Percentiles rank a stretch among this genome's conserved stretches.
Conservation (phyloP, 2,113 vertebrate species). For the zebrafish (Danio rerio) region GRCz12tu NC_133192.1:53418001-53418500, state of each 20-base stretch:
- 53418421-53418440: too few species aligned
- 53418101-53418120: neutral
- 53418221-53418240: neutral
- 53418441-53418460: too few species aligned
- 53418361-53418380: too few species aligned
- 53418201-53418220: neutral
- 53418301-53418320: too few species aligned
- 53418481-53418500: too few species aligned
- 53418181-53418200: neutral
- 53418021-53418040: slow-evolving; percentile 17
- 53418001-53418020: slow-evolving; percentile 51
- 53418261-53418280: neutral
- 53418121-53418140: neutral
- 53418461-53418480: too few species aligned
- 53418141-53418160: neutral
- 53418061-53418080: slow-evolving; percentile 34
- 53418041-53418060: slow-evolving; percentile 19
- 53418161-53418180: neutral
- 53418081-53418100: slow-evolving; percentile 14
- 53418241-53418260: neutral
- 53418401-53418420: too few species aligned
- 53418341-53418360: too few species aligned
- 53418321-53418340: too few species aligned
- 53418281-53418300: neutral
- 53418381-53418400: too few species aligned